Conservation (phyloP, 2,113 vertebrate genomes). For the Rhynchomys soricoides region DNA sequence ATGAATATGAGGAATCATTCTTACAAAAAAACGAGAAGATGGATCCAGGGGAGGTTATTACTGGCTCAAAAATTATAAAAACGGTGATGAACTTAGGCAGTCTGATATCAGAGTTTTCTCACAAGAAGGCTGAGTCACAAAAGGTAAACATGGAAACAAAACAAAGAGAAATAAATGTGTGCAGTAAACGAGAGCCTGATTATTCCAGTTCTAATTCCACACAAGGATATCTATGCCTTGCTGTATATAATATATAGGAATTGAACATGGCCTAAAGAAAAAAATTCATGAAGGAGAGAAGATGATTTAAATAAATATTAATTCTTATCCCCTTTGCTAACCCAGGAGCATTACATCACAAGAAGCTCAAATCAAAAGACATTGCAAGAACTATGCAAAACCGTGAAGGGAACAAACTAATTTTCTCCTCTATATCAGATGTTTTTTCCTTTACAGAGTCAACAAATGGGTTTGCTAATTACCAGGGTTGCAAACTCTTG, state of each 20-base stretch:
- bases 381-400: constrained; percentile 3
- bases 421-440: constrained; percentile 38
- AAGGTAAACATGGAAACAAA: neutral
- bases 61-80: neutral
- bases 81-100: neutral
- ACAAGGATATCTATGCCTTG: neutral
- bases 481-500: neutral
- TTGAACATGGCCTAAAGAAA: neutral
- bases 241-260: neutral
- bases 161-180: neutral
- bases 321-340: neutral
- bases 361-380: constrained; percentile 39
- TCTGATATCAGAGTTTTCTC: neutral
- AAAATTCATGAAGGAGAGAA: neutral
- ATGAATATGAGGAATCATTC: too few relatives aligned
- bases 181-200: neutral
- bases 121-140: neutral
- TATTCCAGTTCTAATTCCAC: neutral
- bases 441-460: constrained; percentile 13
- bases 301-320: neutral
- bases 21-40: neutral
- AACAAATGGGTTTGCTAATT: constrained; percentile 55
- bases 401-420: neutral
- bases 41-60: neutral
- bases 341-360: neutral